Evolutionary conservation across 2,888 invertebrate genomes (phyloP), one percentile per base, ranked within the genome.

Genomic region (Rapana venosa): DNA sequence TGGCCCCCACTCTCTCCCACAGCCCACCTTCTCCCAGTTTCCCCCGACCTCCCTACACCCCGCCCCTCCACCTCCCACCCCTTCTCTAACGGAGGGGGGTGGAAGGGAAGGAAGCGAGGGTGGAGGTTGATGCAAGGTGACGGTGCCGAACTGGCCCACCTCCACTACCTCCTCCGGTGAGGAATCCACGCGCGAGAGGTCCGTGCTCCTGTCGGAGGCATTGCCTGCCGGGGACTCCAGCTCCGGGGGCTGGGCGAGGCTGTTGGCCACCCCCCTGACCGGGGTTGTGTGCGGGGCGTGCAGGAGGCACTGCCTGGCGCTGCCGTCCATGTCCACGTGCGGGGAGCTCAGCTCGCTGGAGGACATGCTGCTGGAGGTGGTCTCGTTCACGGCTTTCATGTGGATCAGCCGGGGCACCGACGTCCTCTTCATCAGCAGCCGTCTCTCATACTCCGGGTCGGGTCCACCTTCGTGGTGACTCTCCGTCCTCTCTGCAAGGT

Each of bases 271-370:
- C 36, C 81, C 81, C n/a, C 36, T 81, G 20, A 81, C n/a, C 13
- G 36, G 22, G 36, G 2, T 11, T 13, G 70, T 0, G 32, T 20
- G 32, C 15, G 81, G 47, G 32, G 4, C 20, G 61, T 81, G 85
- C 61, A 61, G 32, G n/a, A 85, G 61, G 17, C 61, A 61, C 61
- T 85, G 85, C 26, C 85, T 85, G 85, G 56, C 20, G 20, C 58
- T 32, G 58, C n/a, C 0, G 85, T 85, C 85, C 32, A 58, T 22
- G 32, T 85, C 85, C 58, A 85, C 85, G 61, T 85, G 85, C 17
- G 85, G 85, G 22, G 85, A 85, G 61, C 85, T 85, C 32, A 85
- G 85, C 85, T 85, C 85, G 85, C 85, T 85, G 61, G 85, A 85
- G 8, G 85, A 85, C 85, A 85, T 32, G 85, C 85, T 85, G 85